Base-by-base conservation (phyloP, 2,888 invertebrate genomes). In the Plagiodera versicolora region DNA sequence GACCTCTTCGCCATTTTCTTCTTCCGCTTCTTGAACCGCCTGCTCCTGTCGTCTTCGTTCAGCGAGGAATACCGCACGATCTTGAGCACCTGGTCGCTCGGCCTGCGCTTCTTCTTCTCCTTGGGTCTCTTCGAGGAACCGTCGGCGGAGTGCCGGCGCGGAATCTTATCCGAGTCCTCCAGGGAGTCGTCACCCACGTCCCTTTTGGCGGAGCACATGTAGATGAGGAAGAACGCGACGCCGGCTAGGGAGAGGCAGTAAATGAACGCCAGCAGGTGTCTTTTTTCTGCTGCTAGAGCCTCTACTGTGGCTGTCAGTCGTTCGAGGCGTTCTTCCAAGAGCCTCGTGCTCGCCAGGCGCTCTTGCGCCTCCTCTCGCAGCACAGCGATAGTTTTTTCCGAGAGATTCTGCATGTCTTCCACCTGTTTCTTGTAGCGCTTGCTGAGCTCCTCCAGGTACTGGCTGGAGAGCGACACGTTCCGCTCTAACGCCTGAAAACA, bases 381-480 rank as follows among this genome's bases (percentile, higher is more conserved):
- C 51, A 88, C 86, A 19, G 84, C 82, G 30, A 93, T 84, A 0
- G 92, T 91, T 72, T 91, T 91, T 69, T 92, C 90, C 70, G 94
- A 85, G 2, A 91, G 87, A 69, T 87, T 86, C 78, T 95, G 94
- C 87, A 96, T 90, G 74, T 97, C 97, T 79, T 98, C 97, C 52
- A 96, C 95, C 82, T 98, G 97, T 72, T 93, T 94, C 77, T 95
- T 95, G 81, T 98, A 98, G 14, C 96, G 86, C 58, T 92, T 88
- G 80, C 97, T 97, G 69, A 99, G 82, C 78, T 98, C 98, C 79
- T 98, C 98, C 68, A 99, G 83, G 79, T 98, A 99, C 79, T 97
- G 95, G 62, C 94, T 92, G 68, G 96, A 97, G 44, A 99, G 84
- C 11, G 97, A 96, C 89, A 99, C 94, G 81, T 99, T 99, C 70